Percentiles rank a stretch among this genome's conserved stretches.
These are phyloP conservation scores for Propithecus deckenii DNA, from an alignment of 2,797 vertebrate genomes.

Conservation along the genomic window DNA sequence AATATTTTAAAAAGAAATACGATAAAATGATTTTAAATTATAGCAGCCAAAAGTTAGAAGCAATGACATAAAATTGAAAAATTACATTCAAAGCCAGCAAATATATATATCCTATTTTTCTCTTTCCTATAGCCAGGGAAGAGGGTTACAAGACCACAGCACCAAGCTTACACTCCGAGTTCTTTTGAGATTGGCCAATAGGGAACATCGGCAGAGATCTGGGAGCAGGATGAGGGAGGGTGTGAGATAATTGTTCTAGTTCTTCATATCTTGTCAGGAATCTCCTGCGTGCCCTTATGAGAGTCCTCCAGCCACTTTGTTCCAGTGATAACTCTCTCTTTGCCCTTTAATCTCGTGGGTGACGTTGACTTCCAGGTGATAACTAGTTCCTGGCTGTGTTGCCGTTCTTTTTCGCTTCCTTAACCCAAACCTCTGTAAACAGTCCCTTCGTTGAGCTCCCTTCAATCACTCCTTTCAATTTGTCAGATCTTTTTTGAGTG, in stretches of 20 bases:
- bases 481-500: neutral
- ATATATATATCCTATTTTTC: neutral
- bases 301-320: no score
- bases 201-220: neutral
- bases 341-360: neutral
- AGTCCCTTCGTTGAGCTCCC: neutral
- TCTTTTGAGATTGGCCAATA: neutral
- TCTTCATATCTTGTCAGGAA: neutral
- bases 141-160: neutral
- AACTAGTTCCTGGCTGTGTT: neutral
- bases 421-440: neutral
- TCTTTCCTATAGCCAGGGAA: neutral
- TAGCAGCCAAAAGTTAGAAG: neutral
- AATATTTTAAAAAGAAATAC: neutral
- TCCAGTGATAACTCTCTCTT: neutral
- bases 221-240: neutral
- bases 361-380: neutral
- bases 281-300: no score
- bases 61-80: neutral
- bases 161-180: neutral
- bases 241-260: neutral
- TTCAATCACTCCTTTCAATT: neutral
- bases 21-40: neutral
- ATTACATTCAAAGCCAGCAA: neutral
- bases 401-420: neutral